A percentile compares a stretch with the other conserved stretches of the same genome.
Evolutionary conservation across 2,888 invertebrate genomes (phyloP).

Genomic region (Muscina levida): DNA sequence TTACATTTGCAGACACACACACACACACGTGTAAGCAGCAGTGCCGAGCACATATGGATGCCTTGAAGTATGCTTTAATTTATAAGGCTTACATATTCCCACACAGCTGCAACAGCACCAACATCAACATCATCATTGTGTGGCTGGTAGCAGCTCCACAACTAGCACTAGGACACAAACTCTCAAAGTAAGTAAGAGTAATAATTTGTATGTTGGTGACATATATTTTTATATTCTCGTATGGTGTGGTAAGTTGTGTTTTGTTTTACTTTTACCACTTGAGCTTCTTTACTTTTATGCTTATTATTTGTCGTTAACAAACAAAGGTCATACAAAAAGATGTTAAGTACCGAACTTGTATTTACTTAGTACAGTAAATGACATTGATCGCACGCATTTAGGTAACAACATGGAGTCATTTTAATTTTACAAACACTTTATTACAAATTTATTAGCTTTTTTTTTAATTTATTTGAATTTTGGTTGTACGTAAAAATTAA

Average conservation of each 20-base stretch:
- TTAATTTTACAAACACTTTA: no score
- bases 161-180: not conserved
- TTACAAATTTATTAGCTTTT: no score
- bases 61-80: constrained; percentile 63
- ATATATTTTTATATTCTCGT: constrained; percentile 21
- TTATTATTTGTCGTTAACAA: constrained; percentile 4
- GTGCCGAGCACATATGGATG: constrained; percentile 9
- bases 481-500: no score
- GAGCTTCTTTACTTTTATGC: not conserved
- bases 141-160: not conserved
- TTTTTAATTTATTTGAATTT: no score
- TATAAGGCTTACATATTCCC: constrained; percentile 53
- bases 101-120: constrained; percentile 32
- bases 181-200: constrained; percentile 34
- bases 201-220: constrained; percentile 19
- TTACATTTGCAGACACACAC: not conserved
- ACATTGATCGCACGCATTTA: no score
- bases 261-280: constrained; percentile 12
- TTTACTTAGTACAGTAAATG: no score
- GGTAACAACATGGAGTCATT: no score
- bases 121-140: not conserved
- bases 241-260: constrained; percentile 4
- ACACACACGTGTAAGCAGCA: constrained; percentile 17
- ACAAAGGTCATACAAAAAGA: not conserved
- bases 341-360: no score